Base-by-base conservation (phyloP, 2,113 vertebrate genomes). In the Triplophysa tibetana region DNA sequence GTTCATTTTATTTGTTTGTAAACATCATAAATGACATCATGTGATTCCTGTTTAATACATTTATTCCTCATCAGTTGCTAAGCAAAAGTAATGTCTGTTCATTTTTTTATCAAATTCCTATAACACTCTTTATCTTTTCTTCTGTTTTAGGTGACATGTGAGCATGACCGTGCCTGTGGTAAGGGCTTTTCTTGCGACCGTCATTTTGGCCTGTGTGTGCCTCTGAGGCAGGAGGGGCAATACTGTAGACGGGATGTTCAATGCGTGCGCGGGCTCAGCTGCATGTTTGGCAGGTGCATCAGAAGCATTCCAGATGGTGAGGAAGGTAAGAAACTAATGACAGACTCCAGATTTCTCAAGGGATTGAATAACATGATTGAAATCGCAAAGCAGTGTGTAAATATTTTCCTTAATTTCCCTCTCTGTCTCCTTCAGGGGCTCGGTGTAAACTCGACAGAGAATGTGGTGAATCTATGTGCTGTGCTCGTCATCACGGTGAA, bases 281-380 rank as follows among this genome's bases (percentile, higher is more conserved):
- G 95, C 88, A 95, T 95, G 90, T 96, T 95, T 38, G 95, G 95
- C 2, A 94, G 92, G 75, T 96, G 95, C 85, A 94, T 95, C 41
- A 89, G 88, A 84, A 93, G 92, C 62, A 85, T 86, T 58, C 88
- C 93, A 1, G 58, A 87, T 0, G 94, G 95, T 26, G 92, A 94
- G 33, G 93, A 96, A 82, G 95, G 95, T 95, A 89, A 85, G 24
- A 26, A 14, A 29, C 61, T 11, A 14, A 16, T 29, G 0, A 29
- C 61, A 24, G 26, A 29, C 24, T 13, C 26, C 19, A 38, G 11
- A 41, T 65, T 17, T 50, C 10, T 21, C 41, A 68, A 4, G 33
- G 1, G 2, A 11, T 60, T 13, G 41, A 41, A 8, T 12, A 45
- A 52, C 11, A 58, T 19, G 21, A 79, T 48, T 16, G 12, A 33